These are phyloP conservation scores for Emys orbicularis DNA, from an alignment of 2,797 vertebrate genomes.

Conservation along the genomic window DNA sequence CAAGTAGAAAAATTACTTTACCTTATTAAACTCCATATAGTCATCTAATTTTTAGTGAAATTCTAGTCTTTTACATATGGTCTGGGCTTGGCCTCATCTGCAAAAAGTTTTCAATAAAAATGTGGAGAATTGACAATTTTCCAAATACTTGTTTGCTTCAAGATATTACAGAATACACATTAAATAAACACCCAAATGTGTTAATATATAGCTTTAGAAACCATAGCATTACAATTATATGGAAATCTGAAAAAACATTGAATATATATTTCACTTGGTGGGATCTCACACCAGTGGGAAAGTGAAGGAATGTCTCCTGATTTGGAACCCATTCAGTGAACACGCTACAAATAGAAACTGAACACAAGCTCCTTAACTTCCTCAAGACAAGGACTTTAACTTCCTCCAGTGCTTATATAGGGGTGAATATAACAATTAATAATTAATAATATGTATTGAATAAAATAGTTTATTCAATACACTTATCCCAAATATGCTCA, in stretches of 20 bases:
- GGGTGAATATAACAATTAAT: neutral
- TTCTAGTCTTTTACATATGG: neutral
- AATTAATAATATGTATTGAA: neutral
- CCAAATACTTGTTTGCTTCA: neutral
- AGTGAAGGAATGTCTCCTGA: rapidly evolving
- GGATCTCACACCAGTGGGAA: neutral
- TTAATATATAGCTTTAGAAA: neutral
- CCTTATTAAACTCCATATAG: neutral
- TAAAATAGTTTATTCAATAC: neutral
- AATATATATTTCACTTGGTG: neutral
- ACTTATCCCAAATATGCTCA: neutral
- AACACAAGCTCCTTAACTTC: neutral
- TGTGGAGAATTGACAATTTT: neutral
- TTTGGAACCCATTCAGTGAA: neutral
- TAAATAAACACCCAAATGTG: neutral
- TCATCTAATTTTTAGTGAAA: neutral
- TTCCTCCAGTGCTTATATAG: rapidly evolving
- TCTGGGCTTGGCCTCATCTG: neutral
- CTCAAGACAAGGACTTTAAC: neutral
- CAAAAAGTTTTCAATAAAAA: neutral
- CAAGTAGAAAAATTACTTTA: neutral
- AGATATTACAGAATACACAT: neutral
- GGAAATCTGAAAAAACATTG: rapidly evolving
- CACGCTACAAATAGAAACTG: neutral
- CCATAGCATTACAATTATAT: rapidly evolving